Conservation (phyloP, 2,797 vertebrate genomes). For the Eleutherodactylus coqui region DNA sequence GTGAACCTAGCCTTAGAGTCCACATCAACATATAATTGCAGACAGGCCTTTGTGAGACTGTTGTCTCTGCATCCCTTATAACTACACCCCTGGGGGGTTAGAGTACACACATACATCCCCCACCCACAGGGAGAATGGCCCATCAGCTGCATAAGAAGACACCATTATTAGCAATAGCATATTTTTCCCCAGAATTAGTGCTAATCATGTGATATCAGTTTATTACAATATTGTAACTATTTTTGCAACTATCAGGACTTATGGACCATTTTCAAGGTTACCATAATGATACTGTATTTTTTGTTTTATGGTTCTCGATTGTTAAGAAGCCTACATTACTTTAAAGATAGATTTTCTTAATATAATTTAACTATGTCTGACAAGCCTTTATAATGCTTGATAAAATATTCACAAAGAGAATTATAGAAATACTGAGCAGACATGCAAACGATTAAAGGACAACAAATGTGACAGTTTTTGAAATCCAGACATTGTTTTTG, state of each 20-base stretch:
- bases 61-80: no score
- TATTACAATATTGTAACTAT: background rate
- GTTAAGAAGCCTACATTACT: background rate
- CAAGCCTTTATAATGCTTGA: background rate
- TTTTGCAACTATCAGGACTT: background rate
- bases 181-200: no score
- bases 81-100: no score
- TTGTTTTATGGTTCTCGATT: background rate
- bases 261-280: background rate
- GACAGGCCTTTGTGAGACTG: no score
- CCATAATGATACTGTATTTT: background rate
- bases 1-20: no score
- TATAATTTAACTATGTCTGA: background rate
- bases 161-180: no score
- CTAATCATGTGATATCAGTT: no score
- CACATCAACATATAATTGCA: no score
- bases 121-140: no score
- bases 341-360: background rate
- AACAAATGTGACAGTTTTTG: conserved; percentile 16
- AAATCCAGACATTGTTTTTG: conserved; percentile 17
- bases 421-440: background rate
- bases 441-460: background rate
- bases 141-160: no score
- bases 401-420: background rate
- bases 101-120: no score